A percentile compares a stretch with the other conserved stretches of the same genome.
phyloP scores from a whole-genome alignment of 2,113 vertebrate genomes.

The Tupaia chinensis region DNA sequence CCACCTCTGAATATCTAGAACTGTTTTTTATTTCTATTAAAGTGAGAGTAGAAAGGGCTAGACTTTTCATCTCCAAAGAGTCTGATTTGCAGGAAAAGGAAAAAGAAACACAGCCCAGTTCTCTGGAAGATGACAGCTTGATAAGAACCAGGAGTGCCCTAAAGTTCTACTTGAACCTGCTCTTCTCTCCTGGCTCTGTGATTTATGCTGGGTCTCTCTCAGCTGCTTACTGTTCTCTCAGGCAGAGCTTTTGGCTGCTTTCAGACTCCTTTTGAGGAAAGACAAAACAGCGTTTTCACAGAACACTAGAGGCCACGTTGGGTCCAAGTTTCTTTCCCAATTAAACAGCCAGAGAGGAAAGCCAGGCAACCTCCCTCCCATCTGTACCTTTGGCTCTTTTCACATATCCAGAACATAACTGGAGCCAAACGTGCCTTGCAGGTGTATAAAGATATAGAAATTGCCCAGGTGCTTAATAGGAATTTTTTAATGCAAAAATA shows the following conservation, averaged over 20 bases:
- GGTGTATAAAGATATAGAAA: background rate
- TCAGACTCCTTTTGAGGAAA: slow-evolving; percentile 48
- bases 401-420: background rate
- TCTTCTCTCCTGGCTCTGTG: background rate
- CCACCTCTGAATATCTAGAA: background rate
- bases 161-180: background rate
- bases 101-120: slow-evolving; percentile 11
- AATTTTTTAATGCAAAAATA: background rate
- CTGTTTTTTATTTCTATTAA: background rate
- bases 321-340: slow-evolving; percentile 63
- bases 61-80: background rate
- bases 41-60: background rate
- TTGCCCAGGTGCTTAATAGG: background rate
- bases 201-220: slow-evolving; percentile 4
- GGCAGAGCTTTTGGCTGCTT: slow-evolving; percentile 30
- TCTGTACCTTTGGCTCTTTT: slow-evolving; percentile 24
- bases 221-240: slow-evolving; percentile 11
- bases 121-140: background rate
- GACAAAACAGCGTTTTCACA: slow-evolving; percentile 39
- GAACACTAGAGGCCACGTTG: background rate
- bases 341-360: slow-evolving; percentile 40
- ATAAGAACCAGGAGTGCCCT: background rate
- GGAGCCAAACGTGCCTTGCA: background rate
- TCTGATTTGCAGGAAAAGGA: background rate
- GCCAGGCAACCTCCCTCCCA: background rate